Evolutionary conservation across 2,888 invertebrate genomes (phyloP), one percentile per base, ranked within the genome.

Genomic region (Andrena bicolor): DNA sequence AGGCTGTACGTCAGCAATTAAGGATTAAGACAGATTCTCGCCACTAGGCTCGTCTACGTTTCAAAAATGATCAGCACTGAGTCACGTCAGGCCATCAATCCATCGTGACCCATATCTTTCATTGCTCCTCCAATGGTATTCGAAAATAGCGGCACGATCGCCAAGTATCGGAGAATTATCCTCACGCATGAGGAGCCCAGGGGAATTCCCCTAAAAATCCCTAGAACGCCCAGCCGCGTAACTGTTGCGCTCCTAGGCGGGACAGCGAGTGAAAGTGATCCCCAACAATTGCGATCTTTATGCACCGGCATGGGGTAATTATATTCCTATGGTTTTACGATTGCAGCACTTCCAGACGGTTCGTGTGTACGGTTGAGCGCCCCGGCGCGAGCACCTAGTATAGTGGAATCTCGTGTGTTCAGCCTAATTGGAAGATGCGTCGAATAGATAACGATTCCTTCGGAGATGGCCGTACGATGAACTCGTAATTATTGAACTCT

Each of bases 241-340:
- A 51, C 53, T n/a, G 53, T 20, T 35, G 8, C 16, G 35, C 23
- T 13, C 41, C 23, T 30, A n/a, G 16, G 16, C 13, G 63, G 7
- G 7, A 64, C 28, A 65, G 23, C 23, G 61, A 61, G 63, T 63
- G 68, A 79, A 69, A 79, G 80, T 80, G 80, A 72, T 72, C 72
- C 60, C 63, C 56, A 72, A 80, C 68, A 64, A 63, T 66, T 48
- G 51, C 49, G 58, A 77, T 61, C n/a, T 23, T 65, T 32, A 16
- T 73, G 32, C 65, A 65, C 53, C 2, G n/a, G 26, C 35, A 69
- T 69, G 61, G 63, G 48, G 23, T 60, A 41, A 30, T 60, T 7
- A 69, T 28, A 58, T 32, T 64, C 48, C 23, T 48, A 68, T 23
- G 51, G 10, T 7, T 78, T 74, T 63, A 53, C 28, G 49, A 65